Percentiles rank a stretch among this genome's conserved stretches.
phyloP scores from a whole-genome alignment of 2,888 invertebrate genomes.

The Torymus texanus region DNA sequence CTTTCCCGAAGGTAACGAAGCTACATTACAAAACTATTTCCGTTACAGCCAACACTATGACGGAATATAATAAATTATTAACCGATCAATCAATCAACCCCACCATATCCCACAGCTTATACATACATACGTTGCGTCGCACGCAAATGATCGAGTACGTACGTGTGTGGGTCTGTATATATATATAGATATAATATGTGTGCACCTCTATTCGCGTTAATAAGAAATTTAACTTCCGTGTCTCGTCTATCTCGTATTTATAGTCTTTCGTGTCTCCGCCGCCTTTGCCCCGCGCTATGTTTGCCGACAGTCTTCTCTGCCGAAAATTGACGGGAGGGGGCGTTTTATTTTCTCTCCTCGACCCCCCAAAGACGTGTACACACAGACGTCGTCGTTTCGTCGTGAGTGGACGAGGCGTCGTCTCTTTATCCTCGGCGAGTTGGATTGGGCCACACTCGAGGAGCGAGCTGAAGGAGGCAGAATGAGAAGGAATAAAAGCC shows the following conservation, averaged over 20 bases:
- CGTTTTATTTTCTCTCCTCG: constrained; percentile 13
- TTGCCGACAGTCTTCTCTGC: not conserved
- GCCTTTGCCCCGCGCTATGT: not conserved
- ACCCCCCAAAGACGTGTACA: not conserved
- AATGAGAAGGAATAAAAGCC: constrained; percentile 22
- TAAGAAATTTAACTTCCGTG: constrained; percentile 35
- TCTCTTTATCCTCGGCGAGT: not conserved
- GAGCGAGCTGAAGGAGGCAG: not conserved
- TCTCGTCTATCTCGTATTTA: not conserved
- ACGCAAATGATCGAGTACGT: constrained; percentile 22
- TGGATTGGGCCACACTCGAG: not conserved
- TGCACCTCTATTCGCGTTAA: constrained; percentile 6
- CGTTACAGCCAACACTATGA: not conserved
- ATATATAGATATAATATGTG: no score
- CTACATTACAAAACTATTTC: no score
- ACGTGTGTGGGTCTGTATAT: no score
- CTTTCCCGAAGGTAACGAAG: no score
- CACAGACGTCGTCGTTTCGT: not conserved
- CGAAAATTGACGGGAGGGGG: constrained; percentile 23
- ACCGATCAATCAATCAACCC: not conserved
- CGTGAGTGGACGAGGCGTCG: not conserved
- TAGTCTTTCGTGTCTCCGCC: not conserved
- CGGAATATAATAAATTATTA: not conserved
- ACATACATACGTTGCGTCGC: not conserved
- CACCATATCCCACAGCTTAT: no score